Evolutionary conservation across 2,888 invertebrate genomes (phyloP).

Genomic region (Xylocampa areola): DNA sequence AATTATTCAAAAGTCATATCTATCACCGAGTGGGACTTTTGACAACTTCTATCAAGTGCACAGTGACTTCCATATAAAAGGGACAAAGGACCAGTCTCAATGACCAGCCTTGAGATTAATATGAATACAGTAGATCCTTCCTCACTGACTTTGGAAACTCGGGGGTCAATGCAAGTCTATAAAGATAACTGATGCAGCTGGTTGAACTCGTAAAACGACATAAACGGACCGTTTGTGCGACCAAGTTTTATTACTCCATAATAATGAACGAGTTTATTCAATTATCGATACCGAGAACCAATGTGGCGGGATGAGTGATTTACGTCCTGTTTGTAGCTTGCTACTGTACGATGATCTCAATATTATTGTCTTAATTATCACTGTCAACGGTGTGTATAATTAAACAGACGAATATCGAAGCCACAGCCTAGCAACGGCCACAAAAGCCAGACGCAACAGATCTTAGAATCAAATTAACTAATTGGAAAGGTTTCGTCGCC

Average conservation of each 20-base stretch:
- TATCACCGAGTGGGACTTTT: slow-evolving; percentile 19
- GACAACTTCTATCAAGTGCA: slow-evolving; percentile 1
- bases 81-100: slow-evolving; percentile 15
- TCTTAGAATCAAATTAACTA: slow-evolving; percentile 75
- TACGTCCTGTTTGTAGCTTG: slow-evolving; percentile 64
- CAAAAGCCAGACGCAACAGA: slow-evolving; percentile 55
- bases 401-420: slow-evolving; percentile 25
- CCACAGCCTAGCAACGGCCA: slow-evolving; percentile 61
- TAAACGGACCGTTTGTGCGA: slow-evolving; percentile 81
- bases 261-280: slow-evolving; percentile 88
- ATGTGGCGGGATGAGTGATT: slow-evolving; percentile 83
- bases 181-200: slow-evolving; percentile 81
- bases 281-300: slow-evolving; percentile 84
- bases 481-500: slow-evolving; percentile 80
- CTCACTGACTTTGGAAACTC: slow-evolving; percentile 61
- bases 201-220: slow-evolving; percentile 81
- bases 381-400: slow-evolving; percentile 35
- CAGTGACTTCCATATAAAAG: slow-evolving; percentile 8
- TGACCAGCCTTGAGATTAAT: slow-evolving; percentile 33
- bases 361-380: slow-evolving; percentile 40
- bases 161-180: slow-evolving; percentile 78
- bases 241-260: slow-evolving; percentile 80
- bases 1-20: slow-evolving; percentile 28
- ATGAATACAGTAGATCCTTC: slow-evolving; percentile 37
- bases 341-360: slow-evolving; percentile 62